Evolutionary conservation across 1,140 invertebrate species (phyloP).

Genomic region (Drosophila nasuta): DNA sequence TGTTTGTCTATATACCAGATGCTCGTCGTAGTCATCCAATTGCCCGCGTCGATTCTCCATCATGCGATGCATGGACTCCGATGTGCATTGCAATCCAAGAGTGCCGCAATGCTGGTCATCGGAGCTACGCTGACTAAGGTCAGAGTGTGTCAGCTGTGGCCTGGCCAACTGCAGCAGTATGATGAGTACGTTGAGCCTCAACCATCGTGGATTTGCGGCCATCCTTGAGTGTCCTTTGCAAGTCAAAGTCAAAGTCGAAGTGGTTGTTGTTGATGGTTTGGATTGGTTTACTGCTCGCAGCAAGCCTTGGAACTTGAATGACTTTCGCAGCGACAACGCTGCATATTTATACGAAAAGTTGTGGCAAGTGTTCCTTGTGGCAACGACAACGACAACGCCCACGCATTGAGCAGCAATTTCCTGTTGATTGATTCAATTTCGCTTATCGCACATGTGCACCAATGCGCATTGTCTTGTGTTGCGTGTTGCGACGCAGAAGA

Average conservation of each 20-base stretch:
- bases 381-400: slow-evolving; percentile 1
- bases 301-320: slow-evolving; percentile 62
- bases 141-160: slow-evolving; percentile 12
- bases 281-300: slow-evolving; percentile 29
- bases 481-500: not conserved
- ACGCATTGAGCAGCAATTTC: slow-evolving; percentile 63
- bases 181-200: slow-evolving; percentile 56
- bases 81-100: slow-evolving; percentile 13
- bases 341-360: slow-evolving; percentile 61
- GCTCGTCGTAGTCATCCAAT: slow-evolving; percentile 65
- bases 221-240: slow-evolving; percentile 23
- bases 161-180: slow-evolving; percentile 51
- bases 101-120: slow-evolving; percentile 22
- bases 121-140: not conserved
- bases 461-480: slow-evolving; percentile 47
- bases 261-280: too few species aligned
- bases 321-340: not conserved
- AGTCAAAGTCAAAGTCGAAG: too few species aligned
- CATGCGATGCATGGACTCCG: slow-evolving; percentile 15
- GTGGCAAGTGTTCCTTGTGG: not conserved
- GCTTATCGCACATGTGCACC: slow-evolving; percentile 85
- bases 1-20: slow-evolving; percentile 69
- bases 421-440: slow-evolving; percentile 81
- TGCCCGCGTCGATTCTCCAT: not conserved
- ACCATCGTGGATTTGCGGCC: slow-evolving; percentile 44